Evolutionary conservation across 1,140 invertebrate species (phyloP), one percentile per base, ranked within the genome.

Genomic region (Hypsibius dujardini): DNA sequence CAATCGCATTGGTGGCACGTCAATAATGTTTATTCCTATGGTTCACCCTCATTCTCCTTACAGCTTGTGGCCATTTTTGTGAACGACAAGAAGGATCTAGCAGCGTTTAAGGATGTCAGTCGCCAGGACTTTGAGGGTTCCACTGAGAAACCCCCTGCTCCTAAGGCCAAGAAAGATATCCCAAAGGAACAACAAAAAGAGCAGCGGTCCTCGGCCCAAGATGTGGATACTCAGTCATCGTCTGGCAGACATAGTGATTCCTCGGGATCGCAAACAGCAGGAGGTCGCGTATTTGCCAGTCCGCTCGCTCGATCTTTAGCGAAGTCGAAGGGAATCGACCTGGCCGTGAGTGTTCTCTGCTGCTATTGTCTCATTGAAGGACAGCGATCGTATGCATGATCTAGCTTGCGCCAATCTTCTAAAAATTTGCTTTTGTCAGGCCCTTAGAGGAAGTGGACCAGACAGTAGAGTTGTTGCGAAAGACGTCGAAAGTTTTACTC

Each of bases 251-350:
- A 28, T 28, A 28, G 28, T 28, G 28, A 28, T 28, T 28, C 28
- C 28, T 28, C 28, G 28, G 28, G 28, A 28, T 28, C 0, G 28
- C 71, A 46, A 71, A 1, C 7, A 62, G 72, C 40, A 47, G 85
- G 84, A 46, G 85, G 84, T 62, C 83, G 92, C 76, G 82, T 94
- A 3, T 90, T 88, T 79, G 92, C 90, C 46, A 95, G 91, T 80
- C 96, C 95, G 42, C 87, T 93, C 80, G 95, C 96, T 0, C 90
- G 87, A 77, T 85, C 85, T 75, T 76, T 98, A 69, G 95, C 95
- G 28, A 85, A 87, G 75, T 84, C 87, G 73, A 82, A 84, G 76
- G 86, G 86, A 47, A 77, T 89, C 50, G 82, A 86, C 78, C 85
- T 87, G 79, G 85, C 85, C 82, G 90, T 89, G 82, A 83, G 81